phyloP scores from a whole-genome alignment of 2,888 invertebrate species.

The Liopterus haemorrhoidalis region DNA sequence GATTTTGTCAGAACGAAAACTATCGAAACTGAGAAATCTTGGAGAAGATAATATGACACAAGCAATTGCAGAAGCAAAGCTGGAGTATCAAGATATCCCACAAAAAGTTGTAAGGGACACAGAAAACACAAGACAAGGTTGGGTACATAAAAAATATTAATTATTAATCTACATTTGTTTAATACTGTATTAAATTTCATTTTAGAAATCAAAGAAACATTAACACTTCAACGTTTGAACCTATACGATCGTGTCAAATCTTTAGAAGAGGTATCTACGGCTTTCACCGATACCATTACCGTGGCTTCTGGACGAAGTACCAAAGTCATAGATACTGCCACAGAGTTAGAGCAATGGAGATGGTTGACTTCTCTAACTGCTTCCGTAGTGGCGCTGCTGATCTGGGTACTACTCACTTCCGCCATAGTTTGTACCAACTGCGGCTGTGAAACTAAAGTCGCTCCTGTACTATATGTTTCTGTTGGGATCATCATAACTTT shows the following conservation, averaged over 20 bases:
- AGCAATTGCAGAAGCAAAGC: conserved; percentile 53
- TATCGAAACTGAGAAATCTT: conserved; percentile 37
- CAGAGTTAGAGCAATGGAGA: conserved; percentile 57
- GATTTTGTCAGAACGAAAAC: conserved; percentile 36
- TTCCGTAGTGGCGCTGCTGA: conserved; percentile 47
- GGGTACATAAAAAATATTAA: not conserved
- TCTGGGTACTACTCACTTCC: conserved; percentile 49
- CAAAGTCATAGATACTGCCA: conserved; percentile 47
- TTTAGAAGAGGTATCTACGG: conserved; percentile 55
- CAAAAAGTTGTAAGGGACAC: conserved; percentile 55
- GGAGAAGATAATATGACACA: conserved; percentile 54
- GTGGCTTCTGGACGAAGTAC: conserved; percentile 45
- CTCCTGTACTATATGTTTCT: too few species aligned
- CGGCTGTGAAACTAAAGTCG: conserved; percentile 43
- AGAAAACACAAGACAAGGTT: conserved; percentile 55
- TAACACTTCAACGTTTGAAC: conserved; percentile 52
- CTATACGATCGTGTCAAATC: conserved; percentile 55
- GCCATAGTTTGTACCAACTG: conserved; percentile 44
- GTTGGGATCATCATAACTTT: too few species aligned
- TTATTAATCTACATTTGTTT: not conserved
- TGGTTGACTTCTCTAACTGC: conserved; percentile 52
- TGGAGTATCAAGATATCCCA: conserved; percentile 56
- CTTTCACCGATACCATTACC: conserved; percentile 48
- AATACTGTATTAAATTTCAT: not conserved
- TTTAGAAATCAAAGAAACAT: conserved; percentile 55